phyloP scores from a whole-genome alignment of 2,888 invertebrate species.

The Scaeva pyrastri region DNA sequence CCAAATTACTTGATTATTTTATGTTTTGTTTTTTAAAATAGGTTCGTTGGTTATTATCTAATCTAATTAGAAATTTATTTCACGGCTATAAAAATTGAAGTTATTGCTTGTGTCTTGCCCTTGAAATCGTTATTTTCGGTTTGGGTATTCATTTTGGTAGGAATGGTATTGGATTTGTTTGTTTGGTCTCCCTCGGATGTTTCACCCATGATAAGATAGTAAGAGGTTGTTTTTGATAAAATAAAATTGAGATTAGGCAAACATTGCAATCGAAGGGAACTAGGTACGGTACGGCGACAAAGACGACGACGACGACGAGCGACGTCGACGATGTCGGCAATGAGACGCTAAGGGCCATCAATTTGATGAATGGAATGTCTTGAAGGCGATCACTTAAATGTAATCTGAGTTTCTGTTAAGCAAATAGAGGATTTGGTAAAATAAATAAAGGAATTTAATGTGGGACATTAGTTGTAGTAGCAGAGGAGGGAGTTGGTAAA shows the following conservation, averaged over 20 bases:
- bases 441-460: conserved; percentile 7
- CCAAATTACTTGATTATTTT: not conserved
- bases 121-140: conserved; percentile 49
- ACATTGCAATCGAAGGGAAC: conserved; percentile 8
- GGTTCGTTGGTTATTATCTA: conserved; percentile 3
- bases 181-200: conserved; percentile 16
- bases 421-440: conserved; percentile 7
- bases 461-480: too few relatives aligned
- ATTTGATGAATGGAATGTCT: conserved; percentile 28
- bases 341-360: not conserved
- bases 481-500: too few relatives aligned
- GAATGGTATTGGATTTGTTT: not conserved
- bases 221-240: conserved; percentile 5
- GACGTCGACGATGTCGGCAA: not conserved
- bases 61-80: conserved; percentile 57
- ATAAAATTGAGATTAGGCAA: conserved; percentile 21
- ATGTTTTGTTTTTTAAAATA: too few relatives aligned
- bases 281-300: not conserved
- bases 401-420: conserved; percentile 15
- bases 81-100: conserved; percentile 31
- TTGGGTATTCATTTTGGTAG: not conserved
- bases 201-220: conserved; percentile 33
- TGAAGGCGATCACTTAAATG: conserved; percentile 1
- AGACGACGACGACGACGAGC: not conserved
- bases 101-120: conserved; percentile 29